A percentile compares a stretch with the other conserved stretches of the same genome.
Evolutionary conservation across 53 echinoderm and acorn worm genomes (phyloP).

Genomic region (Glandiceps talaboti): DNA sequence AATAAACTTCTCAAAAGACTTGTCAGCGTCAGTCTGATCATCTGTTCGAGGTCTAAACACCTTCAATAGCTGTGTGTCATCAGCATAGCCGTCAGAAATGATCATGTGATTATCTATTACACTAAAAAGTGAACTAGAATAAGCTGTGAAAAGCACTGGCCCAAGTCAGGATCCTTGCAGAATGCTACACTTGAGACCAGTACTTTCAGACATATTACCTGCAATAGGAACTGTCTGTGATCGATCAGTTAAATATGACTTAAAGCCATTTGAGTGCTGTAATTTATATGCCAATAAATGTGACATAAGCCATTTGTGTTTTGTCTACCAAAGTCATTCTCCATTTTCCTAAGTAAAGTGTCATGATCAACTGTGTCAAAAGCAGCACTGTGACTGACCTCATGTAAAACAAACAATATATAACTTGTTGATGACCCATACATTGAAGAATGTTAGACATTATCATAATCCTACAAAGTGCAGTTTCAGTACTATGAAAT

Average conservation of each 20-base stretch:
- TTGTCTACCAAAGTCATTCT: no score
- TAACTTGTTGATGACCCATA: no score
- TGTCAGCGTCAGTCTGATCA: slow-evolving; percentile 4
- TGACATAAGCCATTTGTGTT: no score
- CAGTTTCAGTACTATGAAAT: no score
- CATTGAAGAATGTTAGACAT: no score
- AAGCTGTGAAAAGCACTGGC: slow-evolving; percentile 15
- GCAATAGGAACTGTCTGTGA: neutral
- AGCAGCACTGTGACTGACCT: no score
- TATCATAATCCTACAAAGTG: no score
- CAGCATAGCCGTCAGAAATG: slow-evolving; percentile 35
- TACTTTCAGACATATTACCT: neutral
- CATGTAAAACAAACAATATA: no score
- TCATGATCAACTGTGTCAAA: no score
- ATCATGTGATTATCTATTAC: slow-evolving; percentile 16
- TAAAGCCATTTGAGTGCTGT: no score
- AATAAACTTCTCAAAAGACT: slow-evolving; percentile 11
- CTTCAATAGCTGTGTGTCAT: slow-evolving; percentile 27
- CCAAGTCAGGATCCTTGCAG: slow-evolving; percentile 23
- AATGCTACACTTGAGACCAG: slow-evolving; percentile 2
- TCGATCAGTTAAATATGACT: neutral
- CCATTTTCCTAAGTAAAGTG: no score
- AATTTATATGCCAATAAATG: no score
- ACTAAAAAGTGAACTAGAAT: slow-evolving; percentile 8
- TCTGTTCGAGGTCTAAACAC: slow-evolving; percentile 4